Evolutionary conservation across 1,140 invertebrate species (phyloP).

Genomic region (Micrasema longulum): DNA sequence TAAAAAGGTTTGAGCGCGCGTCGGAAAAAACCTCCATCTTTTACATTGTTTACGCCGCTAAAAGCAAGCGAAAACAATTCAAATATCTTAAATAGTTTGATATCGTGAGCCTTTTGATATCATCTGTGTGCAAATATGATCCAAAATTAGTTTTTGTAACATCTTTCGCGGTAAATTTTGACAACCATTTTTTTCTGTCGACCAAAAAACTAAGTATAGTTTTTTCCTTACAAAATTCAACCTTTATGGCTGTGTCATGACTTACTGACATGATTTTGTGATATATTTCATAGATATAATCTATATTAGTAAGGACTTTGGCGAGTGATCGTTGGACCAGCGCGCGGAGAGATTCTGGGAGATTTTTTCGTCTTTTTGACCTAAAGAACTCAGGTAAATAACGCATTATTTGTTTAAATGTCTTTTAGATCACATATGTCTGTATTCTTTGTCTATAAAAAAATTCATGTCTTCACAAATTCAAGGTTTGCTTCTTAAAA

Average conservation of each 20-base stretch:
- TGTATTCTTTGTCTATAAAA: background rate
- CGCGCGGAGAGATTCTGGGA: background rate
- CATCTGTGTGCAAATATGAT: background rate
- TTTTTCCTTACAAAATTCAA: background rate
- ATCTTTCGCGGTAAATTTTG: too few species aligned
- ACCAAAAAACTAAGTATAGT: slow-evolving; percentile 20
- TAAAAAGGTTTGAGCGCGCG: too few species aligned
- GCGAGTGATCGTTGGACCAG: slow-evolving; percentile 3
- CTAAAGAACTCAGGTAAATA: slow-evolving; percentile 35
- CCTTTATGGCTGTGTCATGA: slow-evolving; percentile 35
- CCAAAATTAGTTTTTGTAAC: too few species aligned
- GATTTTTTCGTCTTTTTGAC: slow-evolving; percentile 9
- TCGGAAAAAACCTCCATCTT: slow-evolving; percentile 6
- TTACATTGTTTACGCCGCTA: slow-evolving; percentile 15
- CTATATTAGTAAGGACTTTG: slow-evolving; percentile 12
- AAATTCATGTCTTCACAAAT: slow-evolving; percentile 4
- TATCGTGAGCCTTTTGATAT: background rate
- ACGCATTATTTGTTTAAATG: background rate
- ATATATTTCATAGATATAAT: slow-evolving; percentile 38
- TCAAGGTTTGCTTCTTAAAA: too few species aligned
- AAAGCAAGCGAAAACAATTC: background rate
- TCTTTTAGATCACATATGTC: background rate
- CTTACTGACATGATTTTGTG: slow-evolving; percentile 28
- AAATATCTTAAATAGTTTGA: too few species aligned
- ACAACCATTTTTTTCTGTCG: background rate